Conservation (phyloP, 1,140 invertebrate species). For the Doryteuthis pealeii region DNA sequence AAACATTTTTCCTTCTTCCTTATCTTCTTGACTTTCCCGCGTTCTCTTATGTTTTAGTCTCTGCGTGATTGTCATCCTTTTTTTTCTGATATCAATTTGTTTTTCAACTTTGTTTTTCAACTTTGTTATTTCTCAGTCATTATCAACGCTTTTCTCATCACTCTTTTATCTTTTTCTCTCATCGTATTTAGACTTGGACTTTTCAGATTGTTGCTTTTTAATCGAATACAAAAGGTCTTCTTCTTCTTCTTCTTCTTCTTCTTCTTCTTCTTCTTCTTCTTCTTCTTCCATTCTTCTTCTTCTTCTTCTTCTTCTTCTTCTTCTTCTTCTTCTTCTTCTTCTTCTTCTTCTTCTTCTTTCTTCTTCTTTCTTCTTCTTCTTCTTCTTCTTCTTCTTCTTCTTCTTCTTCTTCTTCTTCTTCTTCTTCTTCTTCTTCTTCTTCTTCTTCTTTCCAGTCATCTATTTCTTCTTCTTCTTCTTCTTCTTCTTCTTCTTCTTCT, state of each 20-base stretch:
- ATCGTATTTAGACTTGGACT: too few relatives aligned
- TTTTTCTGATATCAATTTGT: too few relatives aligned
- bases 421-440: not conserved
- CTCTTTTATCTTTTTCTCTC: too few relatives aligned
- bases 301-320: not conserved
- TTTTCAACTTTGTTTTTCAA: too few relatives aligned
- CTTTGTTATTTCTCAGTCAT: too few relatives aligned
- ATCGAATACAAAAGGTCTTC: too few relatives aligned
- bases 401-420: not conserved
- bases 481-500: not conserved
- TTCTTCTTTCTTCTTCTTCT: conserved; percentile 5
- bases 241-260: conserved; percentile 14
- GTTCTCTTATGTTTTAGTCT: too few relatives aligned
- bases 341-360: not conserved
- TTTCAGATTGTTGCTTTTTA: too few relatives aligned
- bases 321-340: conserved; percentile 7
- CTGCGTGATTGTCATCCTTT: too few relatives aligned
- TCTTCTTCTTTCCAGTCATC: not conserved
- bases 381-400: conserved; percentile 15
- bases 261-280: conserved; percentile 15
- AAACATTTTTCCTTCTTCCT: too few relatives aligned
- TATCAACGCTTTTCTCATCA: too few relatives aligned
- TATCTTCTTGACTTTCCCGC: too few relatives aligned
- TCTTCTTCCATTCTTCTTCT: not conserved
- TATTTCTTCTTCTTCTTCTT: not conserved